Conservation (phyloP, 1,140 invertebrate genomes). For the Aplysia californica region DNA sequence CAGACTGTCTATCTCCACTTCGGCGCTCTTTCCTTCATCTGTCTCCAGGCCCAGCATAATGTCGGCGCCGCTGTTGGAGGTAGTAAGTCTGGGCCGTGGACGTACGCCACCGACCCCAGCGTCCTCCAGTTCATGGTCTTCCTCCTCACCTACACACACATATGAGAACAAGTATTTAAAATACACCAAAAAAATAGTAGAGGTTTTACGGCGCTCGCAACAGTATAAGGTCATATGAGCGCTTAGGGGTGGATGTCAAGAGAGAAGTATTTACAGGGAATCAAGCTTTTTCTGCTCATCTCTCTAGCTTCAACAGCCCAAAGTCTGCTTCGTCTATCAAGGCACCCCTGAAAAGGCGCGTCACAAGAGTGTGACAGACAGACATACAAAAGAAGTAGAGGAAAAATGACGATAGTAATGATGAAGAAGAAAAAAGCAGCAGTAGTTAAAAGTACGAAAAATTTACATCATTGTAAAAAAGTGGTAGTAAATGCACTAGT, state of each 20-base stretch:
- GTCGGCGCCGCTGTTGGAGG: constrained; percentile 42
- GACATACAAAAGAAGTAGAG: no score
- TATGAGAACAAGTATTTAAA: neutral
- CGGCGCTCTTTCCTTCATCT: constrained; percentile 42
- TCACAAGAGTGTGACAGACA: no score
- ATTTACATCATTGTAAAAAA: neutral
- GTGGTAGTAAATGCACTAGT: neutral
- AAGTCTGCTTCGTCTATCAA: no score
- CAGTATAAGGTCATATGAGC: neutral
- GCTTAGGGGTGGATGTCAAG: no score
- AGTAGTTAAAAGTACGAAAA: neutral
- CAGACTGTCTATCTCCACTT: constrained; percentile 48
- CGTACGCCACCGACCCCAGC: no score
- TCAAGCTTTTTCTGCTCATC: no score
- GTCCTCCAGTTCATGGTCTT: neutral
- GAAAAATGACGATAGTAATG: no score
- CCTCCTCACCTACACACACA: neutral
- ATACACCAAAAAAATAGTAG: neutral
- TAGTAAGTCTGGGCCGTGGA: constrained; percentile 29
- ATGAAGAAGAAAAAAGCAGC: no score
- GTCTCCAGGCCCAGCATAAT: constrained; percentile 48
- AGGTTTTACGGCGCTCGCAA: neutral
- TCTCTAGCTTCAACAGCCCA: no score
- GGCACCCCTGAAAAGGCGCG: no score
- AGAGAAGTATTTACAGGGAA: no score